A percentile compares a stretch with the other conserved stretches of the same genome.
Evolutionary conservation across 2,888 invertebrate genomes (phyloP).

Genomic region (Blastobasis adustella): DNA sequence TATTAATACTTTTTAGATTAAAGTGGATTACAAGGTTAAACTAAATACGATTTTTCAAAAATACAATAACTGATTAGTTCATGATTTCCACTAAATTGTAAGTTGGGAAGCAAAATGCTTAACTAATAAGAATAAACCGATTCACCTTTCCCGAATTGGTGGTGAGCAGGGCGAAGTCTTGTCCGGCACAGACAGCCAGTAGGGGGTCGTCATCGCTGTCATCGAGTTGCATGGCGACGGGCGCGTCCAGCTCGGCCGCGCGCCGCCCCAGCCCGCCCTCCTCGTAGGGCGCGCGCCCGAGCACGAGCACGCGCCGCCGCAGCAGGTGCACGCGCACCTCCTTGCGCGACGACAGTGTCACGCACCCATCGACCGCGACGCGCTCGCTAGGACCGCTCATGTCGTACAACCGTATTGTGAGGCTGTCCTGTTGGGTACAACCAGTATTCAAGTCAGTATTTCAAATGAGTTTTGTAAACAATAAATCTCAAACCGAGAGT

Average conservation of each 20-base stretch:
- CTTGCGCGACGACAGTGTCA: constrained; percentile 36
- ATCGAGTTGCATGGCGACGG: constrained; percentile 73
- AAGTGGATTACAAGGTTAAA: too few species aligned
- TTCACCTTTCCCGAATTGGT: constrained; percentile 90
- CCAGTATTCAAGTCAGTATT: too few species aligned
- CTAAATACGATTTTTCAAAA: too few species aligned
- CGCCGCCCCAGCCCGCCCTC: constrained; percentile 40
- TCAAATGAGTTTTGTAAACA: too few species aligned
- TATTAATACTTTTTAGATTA: too few species aligned
- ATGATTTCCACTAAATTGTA: neutral
- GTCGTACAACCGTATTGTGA: constrained; percentile 55
- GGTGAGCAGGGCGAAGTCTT: constrained; percentile 91
- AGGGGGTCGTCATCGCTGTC: constrained; percentile 86
- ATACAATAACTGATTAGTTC: constrained; percentile 1
- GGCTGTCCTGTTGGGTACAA: constrained; percentile 39
- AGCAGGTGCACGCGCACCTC: constrained; percentile 53
- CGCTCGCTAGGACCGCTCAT: constrained; percentile 33
- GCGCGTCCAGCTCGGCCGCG: constrained; percentile 56
- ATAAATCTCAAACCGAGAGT: neutral
- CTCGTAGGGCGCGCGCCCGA: constrained; percentile 58
- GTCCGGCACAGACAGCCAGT: constrained; percentile 85
- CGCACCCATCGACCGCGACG: constrained; percentile 20
- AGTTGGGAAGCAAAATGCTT: too few species aligned
- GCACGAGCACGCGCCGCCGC: constrained; percentile 48
- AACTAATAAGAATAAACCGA: neutral